Evolutionary conservation across 2,888 invertebrate genomes (phyloP).

Genomic region (Hecatera dysodea): DNA sequence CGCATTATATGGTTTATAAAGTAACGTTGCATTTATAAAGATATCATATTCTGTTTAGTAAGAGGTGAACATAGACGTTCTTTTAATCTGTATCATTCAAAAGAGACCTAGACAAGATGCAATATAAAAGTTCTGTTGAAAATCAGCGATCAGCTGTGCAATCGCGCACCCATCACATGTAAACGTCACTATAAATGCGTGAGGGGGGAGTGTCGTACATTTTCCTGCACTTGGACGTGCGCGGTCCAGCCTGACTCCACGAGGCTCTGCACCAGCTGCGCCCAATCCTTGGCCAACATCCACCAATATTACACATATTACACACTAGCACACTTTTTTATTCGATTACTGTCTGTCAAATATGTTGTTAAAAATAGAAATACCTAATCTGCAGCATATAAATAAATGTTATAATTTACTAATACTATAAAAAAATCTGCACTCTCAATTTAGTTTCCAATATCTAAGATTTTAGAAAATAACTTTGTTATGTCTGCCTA

Average conservation of each 20-base stretch:
- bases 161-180: conserved; percentile 59
- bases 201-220: conserved; percentile 84
- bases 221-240: conserved; percentile 94
- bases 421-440: too few species aligned
- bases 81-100: background rate
- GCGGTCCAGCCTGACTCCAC: conserved; percentile 96
- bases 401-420: too few species aligned
- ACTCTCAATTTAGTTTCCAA: background rate
- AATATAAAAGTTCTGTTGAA: background rate
- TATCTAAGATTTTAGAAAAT: background rate
- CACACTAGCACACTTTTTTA: conserved; percentile 61
- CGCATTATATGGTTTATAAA: background rate
- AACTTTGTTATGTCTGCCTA: background rate
- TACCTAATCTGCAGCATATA: too few species aligned
- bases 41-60: background rate
- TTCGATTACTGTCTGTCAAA: conserved; percentile 59
- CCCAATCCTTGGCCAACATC: conserved; percentile 94
- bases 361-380: conserved; percentile 1
- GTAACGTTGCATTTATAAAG: background rate
- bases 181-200: conserved; percentile 70
- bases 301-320: conserved; percentile 86
- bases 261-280: conserved; percentile 96
- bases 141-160: conserved; percentile 35
- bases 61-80: background rate
- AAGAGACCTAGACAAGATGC: background rate